Conservation (phyloP, 2,888 invertebrate species). For the Rosalia funebris region DNA sequence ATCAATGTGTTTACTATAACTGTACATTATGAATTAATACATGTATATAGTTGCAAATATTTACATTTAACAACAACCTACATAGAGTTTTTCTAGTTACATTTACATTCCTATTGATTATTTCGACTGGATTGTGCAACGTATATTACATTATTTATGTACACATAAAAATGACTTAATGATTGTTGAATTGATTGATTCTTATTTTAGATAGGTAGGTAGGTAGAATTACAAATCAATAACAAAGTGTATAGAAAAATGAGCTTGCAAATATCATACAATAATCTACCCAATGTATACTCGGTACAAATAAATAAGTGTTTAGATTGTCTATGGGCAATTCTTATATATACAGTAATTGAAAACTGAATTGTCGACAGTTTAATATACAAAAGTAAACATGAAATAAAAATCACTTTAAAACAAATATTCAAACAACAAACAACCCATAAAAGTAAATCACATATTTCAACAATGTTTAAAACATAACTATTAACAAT, state of each 20-base stretch:
- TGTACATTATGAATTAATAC: conserved; percentile 60
- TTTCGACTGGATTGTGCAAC: conserved; percentile 31
- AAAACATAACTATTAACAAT: conserved; percentile 46
- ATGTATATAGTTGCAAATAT: conserved; percentile 46
- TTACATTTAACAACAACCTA: conserved; percentile 61
- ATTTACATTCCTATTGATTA: conserved; percentile 54
- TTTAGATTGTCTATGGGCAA: conserved; percentile 1
- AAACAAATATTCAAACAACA: conserved; percentile 29
- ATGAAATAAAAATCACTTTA: conserved; percentile 32
- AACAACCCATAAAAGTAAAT: conserved; percentile 31
- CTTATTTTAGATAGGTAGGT: no score
- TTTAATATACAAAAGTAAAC: conserved; percentile 20
- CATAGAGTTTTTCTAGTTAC: conserved; percentile 49
- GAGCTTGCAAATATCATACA: conserved; percentile 1
- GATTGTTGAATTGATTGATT: conserved; percentile 32
- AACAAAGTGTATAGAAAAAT: conserved; percentile 1
- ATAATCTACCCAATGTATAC: conserved; percentile 5
- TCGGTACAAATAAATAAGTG: not conserved
- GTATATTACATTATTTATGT: conserved; percentile 23
- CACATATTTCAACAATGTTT: conserved; percentile 38
- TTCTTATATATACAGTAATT: not conserved
- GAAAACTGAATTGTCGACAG: conserved; percentile 3
- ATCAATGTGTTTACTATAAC: conserved; percentile 58
- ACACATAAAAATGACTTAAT: conserved; percentile 15
- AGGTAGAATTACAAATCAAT: conserved; percentile 31